Percentiles rank a stretch among this genome's conserved stretches.
phyloP scores from a whole-genome alignment of 2,888 invertebrate genomes.

The Zhuqinia jingwanae region DNA sequence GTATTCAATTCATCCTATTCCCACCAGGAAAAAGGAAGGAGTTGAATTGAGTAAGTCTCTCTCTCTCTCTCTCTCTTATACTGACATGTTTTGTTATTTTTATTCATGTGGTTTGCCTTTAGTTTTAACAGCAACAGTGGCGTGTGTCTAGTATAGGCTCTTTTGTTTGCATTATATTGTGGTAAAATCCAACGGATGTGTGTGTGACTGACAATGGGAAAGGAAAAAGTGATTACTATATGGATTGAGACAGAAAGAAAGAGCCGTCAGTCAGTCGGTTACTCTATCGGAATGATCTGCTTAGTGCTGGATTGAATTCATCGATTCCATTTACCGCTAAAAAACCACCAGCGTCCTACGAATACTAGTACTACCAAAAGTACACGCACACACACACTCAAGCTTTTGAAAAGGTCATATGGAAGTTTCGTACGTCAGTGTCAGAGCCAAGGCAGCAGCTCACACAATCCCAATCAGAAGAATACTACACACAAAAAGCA shows the following conservation, averaged over 20 bases:
- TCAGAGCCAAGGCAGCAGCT: conserved; percentile 27
- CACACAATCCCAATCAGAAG: not conserved
- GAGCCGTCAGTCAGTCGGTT: conserved; percentile 59
- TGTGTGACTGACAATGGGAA: conserved; percentile 49
- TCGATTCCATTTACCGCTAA: conserved; percentile 2
- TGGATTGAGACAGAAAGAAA: conserved; percentile 11
- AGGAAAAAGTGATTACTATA: conserved; percentile 43
- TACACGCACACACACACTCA: no score
- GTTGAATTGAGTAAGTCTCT: not conserved
- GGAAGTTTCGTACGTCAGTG: conserved; percentile 29
- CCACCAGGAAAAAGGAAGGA: not conserved
- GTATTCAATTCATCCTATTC: not conserved
- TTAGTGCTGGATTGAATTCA: conserved; percentile 52
- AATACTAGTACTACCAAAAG: conserved; percentile 9
- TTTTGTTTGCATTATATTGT: conserved; percentile 27
- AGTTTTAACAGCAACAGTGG: not conserved
- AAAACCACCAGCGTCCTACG: conserved; percentile 15
- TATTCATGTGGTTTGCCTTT: conserved; percentile 29
- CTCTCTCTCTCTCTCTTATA: not conserved
- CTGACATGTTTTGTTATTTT: conserved; percentile 9
- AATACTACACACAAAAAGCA: conserved; percentile 13
- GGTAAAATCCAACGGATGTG: conserved; percentile 21
- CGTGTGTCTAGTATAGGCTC: no score
- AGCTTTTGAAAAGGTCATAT: conserved; percentile 39
- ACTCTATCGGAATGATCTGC: conserved; percentile 64